phyloP scores from a whole-genome alignment of 2,797 vertebrate species.

The Cercopithecus neglectus region DNA sequence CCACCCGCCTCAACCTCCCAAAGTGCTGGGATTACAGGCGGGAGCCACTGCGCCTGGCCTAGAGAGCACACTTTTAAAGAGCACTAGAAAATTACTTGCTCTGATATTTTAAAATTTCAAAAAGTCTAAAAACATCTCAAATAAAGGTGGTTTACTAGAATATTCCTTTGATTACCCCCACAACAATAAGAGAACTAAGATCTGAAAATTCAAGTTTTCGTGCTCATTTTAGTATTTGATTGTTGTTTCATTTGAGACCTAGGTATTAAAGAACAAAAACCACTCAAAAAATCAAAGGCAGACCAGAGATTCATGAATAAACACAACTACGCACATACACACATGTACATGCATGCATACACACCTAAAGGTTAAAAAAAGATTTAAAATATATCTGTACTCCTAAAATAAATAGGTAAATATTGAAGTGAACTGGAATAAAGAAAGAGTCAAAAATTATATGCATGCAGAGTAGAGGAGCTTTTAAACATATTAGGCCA shows the following conservation, averaged over 20 bases:
- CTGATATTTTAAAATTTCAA: neutral
- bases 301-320: neutral
- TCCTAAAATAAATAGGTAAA: constrained; percentile 25
- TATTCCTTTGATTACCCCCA: neutral
- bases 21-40: neutral
- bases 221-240: neutral
- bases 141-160: neutral
- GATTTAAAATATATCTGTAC: neutral
- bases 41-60: neutral
- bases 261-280: neutral
- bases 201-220: neutral
- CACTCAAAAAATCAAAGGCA: neutral
- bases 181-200: neutral
- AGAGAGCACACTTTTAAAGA: neutral
- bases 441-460: neutral
- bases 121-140: neutral
- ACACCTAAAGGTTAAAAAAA: neutral
- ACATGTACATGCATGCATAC: neutral
- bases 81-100: neutral
- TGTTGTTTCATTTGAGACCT: neutral
- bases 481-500: neutral
- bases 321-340: neutral
- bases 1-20: neutral
- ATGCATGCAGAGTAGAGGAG: neutral
- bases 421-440: neutral